Evolutionary conservation across 2,113 vertebrate species (phyloP), one percentile per base, ranked within the genome.

Genomic region (Nettapus auritus): DNA sequence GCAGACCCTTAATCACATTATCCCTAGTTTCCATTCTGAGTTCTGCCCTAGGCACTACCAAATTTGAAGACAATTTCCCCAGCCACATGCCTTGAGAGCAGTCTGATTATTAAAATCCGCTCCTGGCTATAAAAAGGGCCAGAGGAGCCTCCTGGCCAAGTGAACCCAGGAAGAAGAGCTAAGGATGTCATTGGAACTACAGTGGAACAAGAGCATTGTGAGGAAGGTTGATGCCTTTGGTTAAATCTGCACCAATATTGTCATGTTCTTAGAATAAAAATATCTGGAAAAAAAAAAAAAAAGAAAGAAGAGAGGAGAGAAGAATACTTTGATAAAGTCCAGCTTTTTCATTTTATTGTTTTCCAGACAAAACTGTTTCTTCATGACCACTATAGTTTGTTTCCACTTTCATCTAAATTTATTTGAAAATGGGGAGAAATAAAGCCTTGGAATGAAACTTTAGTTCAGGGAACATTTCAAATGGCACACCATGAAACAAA

Each of bases 1-100:
- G 28, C 42, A 92, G 86, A 69, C 69, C 68, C 34, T 92, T 93
- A 92, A 96, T 96, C 71, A 63, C 55, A 70, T 94, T 92, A 81
- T 90, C 74, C 38, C 33, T 29, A 75, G 68, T 67, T 96, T 86
- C 86, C 80, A 93, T 88, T 95, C 48, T 29, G 38, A 78, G 31
- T 44, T 86, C 52, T 88, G 86, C 82, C 68, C 36, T 48, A 63
- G 88, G 74, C 69, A 20, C 42, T 92, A 28, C 33, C 10, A 64
- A 60, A 83, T 90, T 85, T 95, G 84, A 93, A 93, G 83, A 75
- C 26, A 68, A 57, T 74, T 93, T 92, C 73, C 64, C 76, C 31
- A 70, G 64, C 31, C 52, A 81, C 33, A 78, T 56, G 46, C 69
- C 62, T 78, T 40, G 20, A 84, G 62, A 92, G 36, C 76, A 89